Base-by-base conservation (phyloP, 2,113 vertebrate genomes). In the Rhegmatorhina hoffmannsi region DNA sequence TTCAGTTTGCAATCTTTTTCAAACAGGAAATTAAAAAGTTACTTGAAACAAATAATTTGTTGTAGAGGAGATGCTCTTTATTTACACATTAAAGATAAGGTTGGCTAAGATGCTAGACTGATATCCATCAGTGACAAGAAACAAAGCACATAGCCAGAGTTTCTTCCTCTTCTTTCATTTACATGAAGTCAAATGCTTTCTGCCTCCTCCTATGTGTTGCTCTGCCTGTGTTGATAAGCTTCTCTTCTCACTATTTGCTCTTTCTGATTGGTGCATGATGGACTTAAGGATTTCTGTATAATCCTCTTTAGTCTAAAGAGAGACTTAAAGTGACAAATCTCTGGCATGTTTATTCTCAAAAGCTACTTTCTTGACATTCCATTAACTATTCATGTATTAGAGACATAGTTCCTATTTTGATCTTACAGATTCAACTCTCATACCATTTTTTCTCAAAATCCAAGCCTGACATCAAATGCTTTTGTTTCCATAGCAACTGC, bases 241-340 rank as follows among this genome's bases (percentile, higher is more conserved):
- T 49, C 89, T 96, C 95, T 95, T 96, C 95, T 95, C 79, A 79
- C 95, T 95, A 84, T 91, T 86, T 84, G 90, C 91, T 76, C 72
- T 89, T 92, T 92, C 97, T 92, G 69, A 96, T 96, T 96, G 93
- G 84, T 94, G 95, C 94, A 80, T 86, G 94, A 97, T 11, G 66
- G 94, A 91, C 92, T 96, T 94, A 97, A 89, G 97, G 96, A 89
- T 94, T 97, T 96, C 96, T 92, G 63, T 95, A 98, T 98, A 99
- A 99, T 99, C 98, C 98, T 94, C 98, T 99, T 99, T 99, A 97
- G 95, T 93, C 95, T 92, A 96, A 97, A 95, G 94, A 98, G 94
- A 96, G 77, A 95, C 97, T 98, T 98, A 98, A 84, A 95, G 96
- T 84, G 91, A 96, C 95, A 97, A 97, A 97, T 96, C 97, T 96